Evolutionary conservation across 53 echinoderm and acorn worm genomes (phyloP), one percentile per base, ranked within the genome.

Genomic region (Holothuria leucospilota): DNA sequence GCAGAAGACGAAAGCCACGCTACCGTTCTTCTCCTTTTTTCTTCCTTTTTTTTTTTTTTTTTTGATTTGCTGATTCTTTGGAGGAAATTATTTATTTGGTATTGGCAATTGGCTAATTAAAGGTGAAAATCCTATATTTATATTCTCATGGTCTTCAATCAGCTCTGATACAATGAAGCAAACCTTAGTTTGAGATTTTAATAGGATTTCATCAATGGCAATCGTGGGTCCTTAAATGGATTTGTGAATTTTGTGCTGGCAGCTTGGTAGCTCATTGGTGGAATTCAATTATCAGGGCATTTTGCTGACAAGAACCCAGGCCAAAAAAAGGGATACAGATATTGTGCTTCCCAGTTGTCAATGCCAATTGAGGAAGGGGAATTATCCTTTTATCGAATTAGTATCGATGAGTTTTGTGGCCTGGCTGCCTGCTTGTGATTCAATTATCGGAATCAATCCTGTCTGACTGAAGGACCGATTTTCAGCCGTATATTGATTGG

Each of bases 281-380:
- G 75, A 75, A 75, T 75, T 75, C 51, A 51, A 75, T 75, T 75
- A 75, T 13, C 29, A 29, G 68, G 28, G 68, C 29, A 68, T 15
- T 68, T 41, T 49, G 51, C 51, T 42, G 75, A 51, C 75, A 51
- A 52, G 75, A 75, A 26, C n/a, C 75, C 20, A 13, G 16, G 75
- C 11, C 24, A 21, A 26, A 51, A 34, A 75, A 25, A 52, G 75
- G 49, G 52, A 51, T 51, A 49, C 68, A 13, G 75, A 75, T 75
- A 75, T 75, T 75, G 25, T 75, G 75, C 75, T 49, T 46, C 51
- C 75, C 52, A 75, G 75, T 75, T 75, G 75, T 75, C 75, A 75
- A 75, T 75, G 75, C 75, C 75, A 75, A 75, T 75, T 52, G 52
- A 25, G 49, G 75, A 75, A 25, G 27, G 51, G 51, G 52, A 75